Evolutionary conservation across 2,113 vertebrate species (phyloP).

Genomic region (Todiramphus saurophagus): DNA sequence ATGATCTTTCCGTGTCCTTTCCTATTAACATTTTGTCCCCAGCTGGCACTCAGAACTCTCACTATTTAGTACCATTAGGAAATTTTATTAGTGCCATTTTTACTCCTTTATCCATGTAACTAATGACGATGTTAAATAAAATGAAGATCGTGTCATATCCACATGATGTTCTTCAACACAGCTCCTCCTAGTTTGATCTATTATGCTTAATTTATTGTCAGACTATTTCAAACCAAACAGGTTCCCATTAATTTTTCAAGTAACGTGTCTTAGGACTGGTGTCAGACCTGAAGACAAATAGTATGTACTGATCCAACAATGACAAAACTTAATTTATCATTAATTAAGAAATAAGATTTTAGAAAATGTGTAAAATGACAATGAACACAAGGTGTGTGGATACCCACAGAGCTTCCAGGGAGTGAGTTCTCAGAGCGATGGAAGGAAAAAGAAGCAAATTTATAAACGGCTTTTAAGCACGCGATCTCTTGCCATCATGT

Average conservation of each 20-base stretch:
- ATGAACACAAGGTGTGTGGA: background rate
- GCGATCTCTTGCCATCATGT: background rate
- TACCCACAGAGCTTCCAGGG: background rate
- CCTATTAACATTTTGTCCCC: conserved; percentile 19
- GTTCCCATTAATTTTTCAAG: background rate
- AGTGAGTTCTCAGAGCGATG: background rate
- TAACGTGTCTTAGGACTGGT: background rate
- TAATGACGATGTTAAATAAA: conserved; percentile 27
- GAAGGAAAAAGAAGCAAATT: background rate
- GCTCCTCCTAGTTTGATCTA: background rate
- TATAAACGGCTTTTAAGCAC: background rate
- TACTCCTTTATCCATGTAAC: background rate
- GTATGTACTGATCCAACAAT: background rate
- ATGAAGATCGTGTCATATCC: background rate
- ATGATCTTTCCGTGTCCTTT: background rate
- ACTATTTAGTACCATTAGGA: background rate
- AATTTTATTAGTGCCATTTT: conserved; percentile 14
- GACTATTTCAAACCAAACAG: background rate
- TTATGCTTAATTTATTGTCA: conserved; percentile 1
- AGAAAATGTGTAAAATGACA: background rate
- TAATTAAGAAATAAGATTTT: background rate
- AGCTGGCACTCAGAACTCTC: background rate
- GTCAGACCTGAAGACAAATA: background rate
- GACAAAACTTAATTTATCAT: background rate
- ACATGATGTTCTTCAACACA: background rate